Percentiles rank a stretch among this genome's conserved stretches.
Evolutionary conservation across 2,797 vertebrate species (phyloP).

Genomic region (Limnodromus scolopaceus): DNA sequence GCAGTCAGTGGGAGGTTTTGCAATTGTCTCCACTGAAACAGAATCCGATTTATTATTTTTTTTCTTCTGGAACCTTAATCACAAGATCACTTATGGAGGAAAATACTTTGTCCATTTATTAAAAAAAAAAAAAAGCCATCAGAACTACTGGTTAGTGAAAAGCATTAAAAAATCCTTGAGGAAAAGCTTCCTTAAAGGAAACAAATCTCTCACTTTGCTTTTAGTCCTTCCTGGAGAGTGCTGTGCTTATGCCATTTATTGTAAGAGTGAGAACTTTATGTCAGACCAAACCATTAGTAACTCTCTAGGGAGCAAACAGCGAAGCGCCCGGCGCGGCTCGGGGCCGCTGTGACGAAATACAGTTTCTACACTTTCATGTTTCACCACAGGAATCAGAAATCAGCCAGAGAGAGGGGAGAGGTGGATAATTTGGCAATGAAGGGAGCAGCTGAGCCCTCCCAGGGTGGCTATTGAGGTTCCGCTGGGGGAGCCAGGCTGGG

Average conservation of each 20-base stretch:
- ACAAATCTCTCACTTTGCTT: not conserved
- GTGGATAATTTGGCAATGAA: not conserved
- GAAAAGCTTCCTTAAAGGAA: not conserved
- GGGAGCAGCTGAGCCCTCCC: not conserved
- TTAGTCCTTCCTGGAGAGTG: not conserved
- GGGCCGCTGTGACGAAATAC: not conserved
- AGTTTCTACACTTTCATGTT: not conserved
- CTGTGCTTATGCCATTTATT: not conserved
- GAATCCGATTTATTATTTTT: not conserved
- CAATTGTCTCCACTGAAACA: not conserved
- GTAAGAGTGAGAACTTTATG: not conserved
- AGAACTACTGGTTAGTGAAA: not conserved
- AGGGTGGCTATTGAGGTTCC: not conserved
- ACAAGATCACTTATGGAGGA: not conserved
- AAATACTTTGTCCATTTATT: not conserved
- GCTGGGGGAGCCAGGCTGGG: not conserved
- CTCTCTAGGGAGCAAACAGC: not conserved
- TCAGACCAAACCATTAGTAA: not conserved
- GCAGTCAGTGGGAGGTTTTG: not conserved
- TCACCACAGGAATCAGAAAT: not conserved
- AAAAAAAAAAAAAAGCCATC: not conserved
- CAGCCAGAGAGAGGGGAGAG: not conserved
- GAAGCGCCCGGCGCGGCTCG: rapidly evolving
- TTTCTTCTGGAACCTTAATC: not conserved
- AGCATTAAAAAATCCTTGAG: not conserved